These are phyloP conservation scores for Henicopernis longicauda DNA, from an alignment of 2,113 vertebrate species.

Conservation along the genomic window DNA sequence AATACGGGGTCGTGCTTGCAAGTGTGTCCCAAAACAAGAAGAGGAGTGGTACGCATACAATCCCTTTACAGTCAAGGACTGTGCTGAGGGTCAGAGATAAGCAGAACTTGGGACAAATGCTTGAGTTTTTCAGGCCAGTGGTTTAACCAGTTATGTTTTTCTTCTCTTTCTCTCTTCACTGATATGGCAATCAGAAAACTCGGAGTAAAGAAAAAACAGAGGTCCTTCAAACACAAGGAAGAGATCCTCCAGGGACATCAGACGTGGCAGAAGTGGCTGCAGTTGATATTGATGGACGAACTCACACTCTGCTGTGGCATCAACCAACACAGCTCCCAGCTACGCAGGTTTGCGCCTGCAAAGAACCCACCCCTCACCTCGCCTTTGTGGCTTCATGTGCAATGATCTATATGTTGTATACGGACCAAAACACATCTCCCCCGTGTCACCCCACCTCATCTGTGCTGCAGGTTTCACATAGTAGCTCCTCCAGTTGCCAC, in stretches of 20 bases:
- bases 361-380: background rate
- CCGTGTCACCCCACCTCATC: background rate
- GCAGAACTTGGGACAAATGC: background rate
- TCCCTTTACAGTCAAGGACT: background rate
- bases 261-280: background rate
- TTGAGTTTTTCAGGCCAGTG: background rate
- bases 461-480: background rate
- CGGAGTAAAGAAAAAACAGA: background rate
- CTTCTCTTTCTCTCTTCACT: background rate
- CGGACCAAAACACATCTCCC: background rate
- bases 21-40: background rate
- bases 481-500: background rate
- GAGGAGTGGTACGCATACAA: background rate
- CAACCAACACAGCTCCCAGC: background rate
- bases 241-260: background rate
- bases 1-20: background rate
- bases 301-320: background rate
- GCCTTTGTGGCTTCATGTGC: fast-evolving
- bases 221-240: background rate
- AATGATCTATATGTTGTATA: fast-evolving
- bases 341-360: background rate
- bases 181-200: background rate
- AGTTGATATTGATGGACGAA: background rate
- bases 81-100: background rate
- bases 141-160: background rate